Evolutionary conservation across 2,797 vertebrate genomes (phyloP).

Genomic region (Thamnophis elegans): DNA sequence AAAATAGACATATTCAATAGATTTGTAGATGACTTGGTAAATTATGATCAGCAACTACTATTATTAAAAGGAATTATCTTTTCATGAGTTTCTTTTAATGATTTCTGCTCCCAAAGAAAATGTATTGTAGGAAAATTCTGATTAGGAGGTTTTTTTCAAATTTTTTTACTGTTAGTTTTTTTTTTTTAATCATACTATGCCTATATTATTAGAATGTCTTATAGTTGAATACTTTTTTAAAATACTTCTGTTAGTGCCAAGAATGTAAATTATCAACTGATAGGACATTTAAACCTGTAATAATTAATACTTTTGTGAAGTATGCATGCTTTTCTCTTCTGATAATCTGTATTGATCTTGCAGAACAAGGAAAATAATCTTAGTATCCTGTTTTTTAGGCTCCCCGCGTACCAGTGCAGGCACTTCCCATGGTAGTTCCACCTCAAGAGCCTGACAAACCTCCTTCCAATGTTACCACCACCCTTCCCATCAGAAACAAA

Average conservation of each 20-base stretch:
- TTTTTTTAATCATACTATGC: neutral
- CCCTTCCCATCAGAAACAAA: slow-evolving; percentile 82
- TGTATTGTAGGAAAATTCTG: accelerated
- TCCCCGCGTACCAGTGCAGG: slow-evolving; percentile 83
- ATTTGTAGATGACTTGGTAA: neutral
- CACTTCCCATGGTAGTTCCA: slow-evolving; percentile 83
- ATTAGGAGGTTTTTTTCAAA: neutral
- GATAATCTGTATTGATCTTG: slow-evolving; percentile 35
- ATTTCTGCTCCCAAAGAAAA: neutral
- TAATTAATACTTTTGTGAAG: neutral
- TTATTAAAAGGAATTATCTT: neutral
- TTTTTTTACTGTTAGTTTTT: accelerated
- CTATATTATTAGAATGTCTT: accelerated
- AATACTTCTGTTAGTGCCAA: neutral
- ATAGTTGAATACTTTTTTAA: neutral
- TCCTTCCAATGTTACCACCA: slow-evolving; percentile 77
- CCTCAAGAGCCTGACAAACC: slow-evolving; percentile 83
- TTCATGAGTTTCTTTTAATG: neutral
- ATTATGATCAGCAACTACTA: neutral
- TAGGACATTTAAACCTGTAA: neutral
- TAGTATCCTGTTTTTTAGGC: slow-evolving; percentile 69
- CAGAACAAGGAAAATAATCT: slow-evolving; percentile 53
- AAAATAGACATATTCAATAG: neutral
- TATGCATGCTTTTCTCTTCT: slow-evolving; percentile 25
- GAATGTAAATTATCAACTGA: neutral